Evolutionary conservation across 2,113 vertebrate genomes (phyloP).

Genomic region (Pao palembangensis): DNA sequence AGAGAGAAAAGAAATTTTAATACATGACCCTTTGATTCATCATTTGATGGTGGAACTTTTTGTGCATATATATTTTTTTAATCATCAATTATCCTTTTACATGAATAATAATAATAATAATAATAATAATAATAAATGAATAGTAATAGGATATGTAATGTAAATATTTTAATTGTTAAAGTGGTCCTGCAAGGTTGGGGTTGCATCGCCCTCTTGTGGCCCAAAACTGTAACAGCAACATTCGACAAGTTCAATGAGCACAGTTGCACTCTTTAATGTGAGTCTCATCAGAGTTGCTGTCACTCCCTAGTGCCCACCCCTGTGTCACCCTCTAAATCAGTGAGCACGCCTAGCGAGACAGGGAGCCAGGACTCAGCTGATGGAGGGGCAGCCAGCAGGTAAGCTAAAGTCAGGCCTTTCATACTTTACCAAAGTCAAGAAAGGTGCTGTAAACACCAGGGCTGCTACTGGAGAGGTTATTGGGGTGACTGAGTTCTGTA

Average conservation of each 20-base stretch:
- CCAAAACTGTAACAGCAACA: too few relatives aligned
- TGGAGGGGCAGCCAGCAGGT: slow-evolving; percentile 87
- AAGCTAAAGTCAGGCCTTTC: slow-evolving; percentile 20
- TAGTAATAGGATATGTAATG: too few relatives aligned
- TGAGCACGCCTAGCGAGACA: slow-evolving; percentile 97
- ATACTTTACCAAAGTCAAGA: too few relatives aligned
- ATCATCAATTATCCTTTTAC: too few relatives aligned
- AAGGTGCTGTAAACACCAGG: not conserved
- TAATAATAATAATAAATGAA: too few relatives aligned
- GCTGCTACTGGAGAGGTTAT: not conserved
- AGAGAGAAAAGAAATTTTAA: too few relatives aligned
- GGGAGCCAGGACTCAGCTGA: slow-evolving; percentile 97
- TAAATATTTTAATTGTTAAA: not conserved
- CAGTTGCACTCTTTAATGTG: slow-evolving; percentile 83
- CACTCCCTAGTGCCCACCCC: slow-evolving; percentile 93
- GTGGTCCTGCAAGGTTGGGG: not conserved
- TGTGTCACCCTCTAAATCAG: slow-evolving; percentile 96
- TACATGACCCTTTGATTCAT: too few relatives aligned
- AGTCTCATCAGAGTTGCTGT: slow-evolving; percentile 78
- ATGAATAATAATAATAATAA: too few relatives aligned
- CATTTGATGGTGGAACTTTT: too few relatives aligned
- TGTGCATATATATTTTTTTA: too few relatives aligned
- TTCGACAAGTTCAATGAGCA: not conserved
- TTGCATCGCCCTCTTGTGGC: too few relatives aligned
- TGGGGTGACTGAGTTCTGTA: slow-evolving; percentile 12